Evolutionary conservation across 2,797 vertebrate genomes (phyloP).

Genomic region (Crocidura indochinensis): DNA sequence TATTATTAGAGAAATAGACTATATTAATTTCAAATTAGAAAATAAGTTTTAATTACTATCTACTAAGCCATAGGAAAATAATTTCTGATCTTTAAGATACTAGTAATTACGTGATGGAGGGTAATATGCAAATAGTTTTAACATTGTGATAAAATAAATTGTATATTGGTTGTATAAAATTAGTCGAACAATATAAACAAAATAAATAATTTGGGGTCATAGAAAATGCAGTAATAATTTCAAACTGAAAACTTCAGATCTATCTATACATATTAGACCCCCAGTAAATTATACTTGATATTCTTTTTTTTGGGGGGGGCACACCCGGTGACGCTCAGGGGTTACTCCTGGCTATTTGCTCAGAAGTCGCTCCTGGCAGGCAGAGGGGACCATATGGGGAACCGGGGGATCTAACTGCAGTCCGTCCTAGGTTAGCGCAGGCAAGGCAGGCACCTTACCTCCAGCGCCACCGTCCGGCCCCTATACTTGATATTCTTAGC

Average conservation of each 20-base stretch:
- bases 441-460: too few relatives aligned
- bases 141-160: background rate
- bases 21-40: conserved; percentile 7
- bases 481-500: background rate
- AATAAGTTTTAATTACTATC: background rate
- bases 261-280: too few relatives aligned
- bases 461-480: too few relatives aligned
- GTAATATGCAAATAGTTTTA: background rate
- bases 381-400: too few relatives aligned
- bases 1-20: background rate
- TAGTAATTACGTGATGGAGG: background rate
- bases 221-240: conserved; percentile 33
- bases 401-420: too few relatives aligned
- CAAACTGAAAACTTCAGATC: background rate
- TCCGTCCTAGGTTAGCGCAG: too few relatives aligned
- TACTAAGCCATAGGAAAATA: background rate
- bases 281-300: background rate
- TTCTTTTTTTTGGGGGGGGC: too few relatives aligned
- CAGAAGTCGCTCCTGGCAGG: too few relatives aligned
- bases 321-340: too few relatives aligned
- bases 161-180: too few relatives aligned
- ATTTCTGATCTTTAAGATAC: background rate
- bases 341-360: too few relatives aligned
- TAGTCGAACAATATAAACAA: conserved; percentile 1
- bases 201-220: conserved; percentile 17